Evolutionary conservation across 2,888 invertebrate genomes (phyloP), one percentile per base, ranked within the genome.

Genomic region (Lutraria lutraria): DNA sequence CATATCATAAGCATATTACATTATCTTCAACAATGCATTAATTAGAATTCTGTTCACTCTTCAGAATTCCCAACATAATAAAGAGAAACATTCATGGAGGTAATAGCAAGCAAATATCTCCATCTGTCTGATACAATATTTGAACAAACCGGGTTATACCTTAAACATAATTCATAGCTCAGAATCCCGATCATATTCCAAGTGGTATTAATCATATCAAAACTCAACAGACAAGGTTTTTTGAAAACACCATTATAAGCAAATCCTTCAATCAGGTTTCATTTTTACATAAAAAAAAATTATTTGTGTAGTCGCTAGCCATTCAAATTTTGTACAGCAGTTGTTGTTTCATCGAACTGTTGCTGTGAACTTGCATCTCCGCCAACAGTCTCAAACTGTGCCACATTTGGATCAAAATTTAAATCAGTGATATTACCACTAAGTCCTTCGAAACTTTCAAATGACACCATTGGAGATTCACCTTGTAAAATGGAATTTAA

Each of bases 311-410:
- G 25, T 76, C 31, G 34, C 25, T 76, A 85, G 53, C 85, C 85
- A 87, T 92, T 92, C 31, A 93, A 88, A 63, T 92, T 89, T 76
- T 93, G 92, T 15, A 93, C 88, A 43, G 93, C 93, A 86, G 89
- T 81, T 56, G 81, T 82, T 1, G 92, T 90, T 53, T 94, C 94
- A 25, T 92, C 92, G 81, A 81, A 89, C 60, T 88, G 90, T 34
- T 86, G 88, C 63, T 87, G 85, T 34, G 79, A 52, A 52, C 72
- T 89, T 4, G 72, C 83, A 29, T 89, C 91, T 25, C 86, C 89
- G 52, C 90, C 90, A 6, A 94, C 93, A 63, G 93, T 94, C 54
- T 93, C 93, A 91, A 93, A 93, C 21, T 92, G 93, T 19, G 91
- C 94, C 6, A 94, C 92, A 76, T 88, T 91, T 0, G 91, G 93